phyloP scores from a whole-genome alignment of 2,797 vertebrate species.

The Gouania willdenowi region DNA sequence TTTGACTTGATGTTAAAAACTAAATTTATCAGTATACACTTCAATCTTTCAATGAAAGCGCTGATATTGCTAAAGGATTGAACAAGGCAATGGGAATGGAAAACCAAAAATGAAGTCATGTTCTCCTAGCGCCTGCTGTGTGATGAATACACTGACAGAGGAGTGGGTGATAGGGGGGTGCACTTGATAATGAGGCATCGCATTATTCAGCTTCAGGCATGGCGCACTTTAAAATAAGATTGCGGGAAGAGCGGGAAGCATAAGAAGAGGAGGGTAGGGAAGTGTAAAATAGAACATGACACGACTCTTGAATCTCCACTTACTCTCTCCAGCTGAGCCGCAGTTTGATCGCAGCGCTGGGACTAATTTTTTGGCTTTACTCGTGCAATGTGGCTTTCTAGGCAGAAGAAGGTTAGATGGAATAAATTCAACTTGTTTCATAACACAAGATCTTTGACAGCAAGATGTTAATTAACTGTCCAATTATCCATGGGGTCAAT shows the following conservation, averaged over 20 bases:
- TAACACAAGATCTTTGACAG: no score
- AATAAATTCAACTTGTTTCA: constrained; percentile 61
- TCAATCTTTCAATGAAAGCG: background rate
- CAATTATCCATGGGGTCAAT: no score
- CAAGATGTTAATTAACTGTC: no score
- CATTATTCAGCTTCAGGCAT: constrained; percentile 54
- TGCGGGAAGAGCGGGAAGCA: constrained; percentile 8
- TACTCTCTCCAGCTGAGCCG: constrained; percentile 64
- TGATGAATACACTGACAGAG: constrained; percentile 49
- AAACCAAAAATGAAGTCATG: constrained; percentile 11
- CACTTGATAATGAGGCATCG: constrained; percentile 55
- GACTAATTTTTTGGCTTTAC: constrained; percentile 70
- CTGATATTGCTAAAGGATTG: constrained; percentile 1
- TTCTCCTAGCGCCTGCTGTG: constrained; percentile 26
- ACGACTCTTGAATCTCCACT: constrained; percentile 66
- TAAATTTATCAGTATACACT: no score
- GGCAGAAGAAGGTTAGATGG: constrained; percentile 61
- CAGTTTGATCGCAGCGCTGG: constrained; percentile 64
- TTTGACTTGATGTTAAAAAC: no score
- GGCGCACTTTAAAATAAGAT: constrained; percentile 48
- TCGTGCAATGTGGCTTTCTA: constrained; percentile 55
- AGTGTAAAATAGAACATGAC: constrained; percentile 65
- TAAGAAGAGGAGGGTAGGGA: constrained; percentile 14
- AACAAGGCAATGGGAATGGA: constrained; percentile 6
- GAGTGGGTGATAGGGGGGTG: constrained; percentile 35